Conservation (phyloP, 1,140 invertebrate genomes). For the Zaprionus capensis region DNA sequence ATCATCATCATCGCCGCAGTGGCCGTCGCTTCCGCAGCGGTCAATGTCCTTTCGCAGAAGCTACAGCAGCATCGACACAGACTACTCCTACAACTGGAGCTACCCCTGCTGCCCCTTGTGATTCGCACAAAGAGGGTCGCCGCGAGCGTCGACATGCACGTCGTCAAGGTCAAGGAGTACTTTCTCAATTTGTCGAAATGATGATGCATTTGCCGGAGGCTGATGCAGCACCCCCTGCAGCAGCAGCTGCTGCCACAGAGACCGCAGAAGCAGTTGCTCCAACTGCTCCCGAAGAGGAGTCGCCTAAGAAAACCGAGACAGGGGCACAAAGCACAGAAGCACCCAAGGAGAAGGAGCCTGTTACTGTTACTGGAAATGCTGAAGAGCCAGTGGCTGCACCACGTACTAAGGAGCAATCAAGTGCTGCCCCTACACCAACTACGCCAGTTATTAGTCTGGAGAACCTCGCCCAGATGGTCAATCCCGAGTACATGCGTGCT, state of each 20-base stretch:
- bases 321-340: neutral
- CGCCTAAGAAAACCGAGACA: neutral
- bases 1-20: slow-evolving; percentile 47
- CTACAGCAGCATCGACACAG: slow-evolving; percentile 15
- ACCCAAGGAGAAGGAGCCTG: neutral
- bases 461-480: slow-evolving; percentile 65
- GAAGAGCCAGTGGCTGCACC: slow-evolving; percentile 49
- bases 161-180: slow-evolving; percentile 56
- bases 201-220: slow-evolving; percentile 76
- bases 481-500: slow-evolving; percentile 75
- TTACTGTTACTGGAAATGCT: slow-evolving; percentile 7
- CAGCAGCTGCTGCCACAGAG: slow-evolving; percentile 11
- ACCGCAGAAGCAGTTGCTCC: slow-evolving; percentile 18
- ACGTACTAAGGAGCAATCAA: slow-evolving; percentile 36
- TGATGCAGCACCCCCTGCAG: slow-evolving; percentile 26
- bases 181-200: slow-evolving; percentile 74
- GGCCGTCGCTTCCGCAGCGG: slow-evolving; percentile 45
- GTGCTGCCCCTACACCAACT: slow-evolving; percentile 26
- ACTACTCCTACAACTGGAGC: slow-evolving; percentile 7
- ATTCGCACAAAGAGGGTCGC: slow-evolving; percentile 43
- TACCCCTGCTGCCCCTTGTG: neutral
- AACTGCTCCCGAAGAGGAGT: slow-evolving; percentile 4
- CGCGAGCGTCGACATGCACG: slow-evolving; percentile 60
- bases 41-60: slow-evolving; percentile 61
- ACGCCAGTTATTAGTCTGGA: slow-evolving; percentile 68